Base-by-base conservation (phyloP, 2,888 invertebrate species). In the Synanthedon vespiformis region DNA sequence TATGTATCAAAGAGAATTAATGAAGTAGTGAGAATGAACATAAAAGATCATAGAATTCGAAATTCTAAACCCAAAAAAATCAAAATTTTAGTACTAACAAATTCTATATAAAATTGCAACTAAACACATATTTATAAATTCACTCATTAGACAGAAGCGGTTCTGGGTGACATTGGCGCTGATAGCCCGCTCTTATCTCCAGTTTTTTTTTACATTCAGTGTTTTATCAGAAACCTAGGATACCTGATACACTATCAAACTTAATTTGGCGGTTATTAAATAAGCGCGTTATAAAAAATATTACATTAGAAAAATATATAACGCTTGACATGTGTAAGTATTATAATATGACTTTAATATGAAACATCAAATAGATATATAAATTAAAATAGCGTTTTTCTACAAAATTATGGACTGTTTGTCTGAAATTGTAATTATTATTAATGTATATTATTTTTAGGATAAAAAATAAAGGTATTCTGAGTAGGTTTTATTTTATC, bases 221-320 rank as follows among this genome's bases (percentile, higher is more conserved):
- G 67, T 73, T 81, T 85, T 85, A 86, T 86, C 85, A 63, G 69
- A 73, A 67, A 77, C 84, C 84, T 86, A 86, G 85, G 80, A 77
- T 71, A 69, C 69, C 56, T 59, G 74, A 69, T 84, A 86, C 62
- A 71, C 75, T 85, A 85, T 85, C 85, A 50, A 48, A 16, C 18
- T 14, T 48, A 11, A 16, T 48, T 44, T 44, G 6, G 44, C 11
- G 14, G 44, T 44, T 44, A 44, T 44, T 44, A 44, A 44, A 44
- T 13, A n/a, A 44, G 8, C 44, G 44, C 14, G 44, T 44, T 44
- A 14, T 14, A 44, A 13, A 44, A 44, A 22, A 44, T n/a, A 44
- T 12, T 44, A 44, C 34, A 34, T 10, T 34, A 34, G 8, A 34
- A 34, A 34, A 14, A 14, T 44, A 44, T 44, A 44, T 44, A 40